Base-by-base conservation (phyloP, 2,113 vertebrate genomes). In the Chaetodon auriga region DNA sequence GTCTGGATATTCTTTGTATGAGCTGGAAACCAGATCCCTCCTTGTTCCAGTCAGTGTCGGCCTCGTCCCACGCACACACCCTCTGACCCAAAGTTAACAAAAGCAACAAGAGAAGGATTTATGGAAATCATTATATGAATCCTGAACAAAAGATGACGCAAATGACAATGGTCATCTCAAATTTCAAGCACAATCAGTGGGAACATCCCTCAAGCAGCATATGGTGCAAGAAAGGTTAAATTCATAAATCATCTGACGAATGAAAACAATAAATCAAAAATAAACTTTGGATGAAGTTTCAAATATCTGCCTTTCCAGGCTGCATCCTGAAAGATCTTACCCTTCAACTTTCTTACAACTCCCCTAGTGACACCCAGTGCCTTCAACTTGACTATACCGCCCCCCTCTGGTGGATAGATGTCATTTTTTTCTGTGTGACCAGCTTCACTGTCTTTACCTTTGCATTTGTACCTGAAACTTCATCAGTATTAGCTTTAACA, bases 11-110 rank as follows among this genome's bases (percentile, higher is more conserved):
- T 69, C 18, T 48, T 49, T 43, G 21, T 11, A 49, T 45, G 45
- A 35, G 5, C 15, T 19, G 11, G 48, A 68, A 89, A 70, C 23
- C 15, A 1, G 14, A 79, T 74, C 64, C 21, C 18, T 23, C 16
- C 3, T 49, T 16, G 9, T 49, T 84, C 18, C 30, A 36, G 63
- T 83, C 18, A 36, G 18, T 36, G 60, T 55, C 6, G 0, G 46
- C 10, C 1, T 36, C 63, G 21, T 76, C 15, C 51, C 57, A 41
- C 1, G 7, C 15, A 35, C 62, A 84, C 53, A 62, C 69, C 82
- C 72, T 68, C 58, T 68, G 43, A 54, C 63, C n/a, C 13, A 18
- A 45, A 36, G 55, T 45, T 61, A 81, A 83, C 78, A 68, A 79
- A 36, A 16, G 38, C 15, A 41, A 23, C 10, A 51, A 6, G 58